Evolutionary conservation across 2,888 invertebrate genomes (phyloP), one percentile per base, ranked within the genome.

Genomic region (Abrostola tripartita): DNA sequence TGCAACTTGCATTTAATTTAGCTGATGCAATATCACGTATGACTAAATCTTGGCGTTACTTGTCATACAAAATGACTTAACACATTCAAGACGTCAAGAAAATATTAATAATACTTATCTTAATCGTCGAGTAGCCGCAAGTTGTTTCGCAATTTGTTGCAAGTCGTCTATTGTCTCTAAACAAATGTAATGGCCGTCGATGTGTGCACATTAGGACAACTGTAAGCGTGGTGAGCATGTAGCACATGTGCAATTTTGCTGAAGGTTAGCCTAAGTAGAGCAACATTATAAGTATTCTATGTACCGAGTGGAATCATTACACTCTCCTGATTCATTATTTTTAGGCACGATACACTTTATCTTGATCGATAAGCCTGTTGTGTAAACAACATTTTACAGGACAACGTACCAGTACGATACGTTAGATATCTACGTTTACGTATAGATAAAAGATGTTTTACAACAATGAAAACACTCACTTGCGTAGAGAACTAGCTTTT

Each of bases 181-280:
- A 61, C 67, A 72, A 60, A 62, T 53, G 56, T 79, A 79, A 78
- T 71, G 77, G 58, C 65, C 41, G 57, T 57, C 58, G 65, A 61
- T 64, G 71, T 70, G 53, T 62, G 65, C 64, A 71, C 71, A 69
- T 79, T 78, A 79, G 74, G 71, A 69, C 69, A 65, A 59, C 65
- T 52, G 60, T 59, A 65, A 69, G 65, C 71, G 69, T 55, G 37
- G 58, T 57, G 63, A 69, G 65, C 73, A 79, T 66, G 68, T 69
- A 51, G 75, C 50, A 63, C 65, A 68, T 66, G 51, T 67, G 72
- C 71, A 70, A 79, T 72, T 75, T 44, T 63, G 57, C 51, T 70
- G 68, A 80, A 79, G 80, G 78, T 71, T 57, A 65, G 2, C 24
- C 35, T 50, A 77, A 71, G 64, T 77, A 57, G 69, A 74, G 68